phyloP scores from a whole-genome alignment of 2,888 invertebrate genomes.

The Brachyptera putata region DNA sequence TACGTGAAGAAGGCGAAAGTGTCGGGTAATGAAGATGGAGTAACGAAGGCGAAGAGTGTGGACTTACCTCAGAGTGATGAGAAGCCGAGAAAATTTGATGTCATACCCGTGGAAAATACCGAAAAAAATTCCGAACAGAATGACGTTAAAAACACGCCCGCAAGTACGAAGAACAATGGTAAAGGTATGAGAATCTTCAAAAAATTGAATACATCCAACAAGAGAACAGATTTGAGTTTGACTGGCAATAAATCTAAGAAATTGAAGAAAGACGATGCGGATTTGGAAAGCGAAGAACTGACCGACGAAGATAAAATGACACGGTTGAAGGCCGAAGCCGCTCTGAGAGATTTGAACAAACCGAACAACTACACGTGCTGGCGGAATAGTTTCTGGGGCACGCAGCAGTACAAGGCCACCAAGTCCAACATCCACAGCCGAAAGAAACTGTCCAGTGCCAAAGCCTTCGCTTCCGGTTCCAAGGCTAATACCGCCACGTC shows the following conservation, averaged over 20 bases:
- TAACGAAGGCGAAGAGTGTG: background rate
- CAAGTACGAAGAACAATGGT: no score
- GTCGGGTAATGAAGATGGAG: background rate
- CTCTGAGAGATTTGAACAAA: conserved; percentile 34
- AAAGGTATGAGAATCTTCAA: background rate
- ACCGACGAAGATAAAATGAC: conserved; percentile 33
- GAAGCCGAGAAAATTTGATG: no score
- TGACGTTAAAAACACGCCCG: no score
- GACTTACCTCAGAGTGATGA: background rate
- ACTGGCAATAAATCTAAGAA: background rate
- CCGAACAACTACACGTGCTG: background rate
- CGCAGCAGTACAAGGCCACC: conserved; percentile 26
- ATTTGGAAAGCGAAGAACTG: no score
- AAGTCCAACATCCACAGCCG: background rate
- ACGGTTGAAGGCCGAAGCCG: conserved; percentile 36
- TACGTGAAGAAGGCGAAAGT: conserved; percentile 11
- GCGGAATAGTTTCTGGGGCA: conserved; percentile 23
- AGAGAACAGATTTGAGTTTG: background rate
- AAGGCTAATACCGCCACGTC: no score
- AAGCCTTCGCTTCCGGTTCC: background rate
- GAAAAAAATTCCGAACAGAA: no score
- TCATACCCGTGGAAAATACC: no score
- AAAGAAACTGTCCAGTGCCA: background rate
- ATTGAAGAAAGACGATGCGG: background rate
- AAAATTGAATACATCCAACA: background rate